phyloP scores from a whole-genome alignment of 2,888 invertebrate species.

The Pterobdella sp. region DNA sequence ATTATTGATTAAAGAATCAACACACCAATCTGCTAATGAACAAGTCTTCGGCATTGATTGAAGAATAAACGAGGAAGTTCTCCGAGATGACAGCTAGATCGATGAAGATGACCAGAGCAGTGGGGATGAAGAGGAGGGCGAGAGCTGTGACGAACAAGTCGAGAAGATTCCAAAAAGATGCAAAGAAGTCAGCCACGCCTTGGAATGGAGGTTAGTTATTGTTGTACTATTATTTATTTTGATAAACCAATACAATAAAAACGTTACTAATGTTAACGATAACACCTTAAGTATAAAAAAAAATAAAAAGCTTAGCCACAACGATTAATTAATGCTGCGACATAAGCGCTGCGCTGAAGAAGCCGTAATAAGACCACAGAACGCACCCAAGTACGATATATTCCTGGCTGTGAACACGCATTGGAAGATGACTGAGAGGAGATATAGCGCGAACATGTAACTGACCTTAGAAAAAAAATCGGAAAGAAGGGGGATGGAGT shows the following conservation, averaged over 20 bases:
- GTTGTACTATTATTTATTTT: too few species aligned
- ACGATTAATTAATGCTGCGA: too few species aligned
- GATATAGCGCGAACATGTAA: background rate
- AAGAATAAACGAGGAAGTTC: background rate
- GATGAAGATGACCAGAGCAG: constrained; percentile 2
- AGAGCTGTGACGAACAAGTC: constrained; percentile 16
- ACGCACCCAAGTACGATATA: background rate
- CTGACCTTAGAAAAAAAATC: background rate
- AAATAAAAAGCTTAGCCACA: too few species aligned
- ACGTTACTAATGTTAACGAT: too few species aligned
- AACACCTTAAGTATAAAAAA: too few species aligned
- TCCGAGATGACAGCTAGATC: background rate
- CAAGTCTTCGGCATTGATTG: constrained; percentile 6
- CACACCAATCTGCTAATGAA: constrained; percentile 9
- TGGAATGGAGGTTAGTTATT: background rate
- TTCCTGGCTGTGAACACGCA: background rate
- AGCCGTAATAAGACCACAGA: too few species aligned
- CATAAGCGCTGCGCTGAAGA: too few species aligned
- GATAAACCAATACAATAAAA: too few species aligned
- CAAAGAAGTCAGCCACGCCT: constrained; percentile 25
- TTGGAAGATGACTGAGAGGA: background rate
- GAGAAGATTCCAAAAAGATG: constrained; percentile 24
- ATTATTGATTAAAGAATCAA: background rate
- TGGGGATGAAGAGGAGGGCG: constrained; percentile 12
- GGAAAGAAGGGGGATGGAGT: constrained; percentile 10